These are phyloP conservation scores for Spilarctia lutea DNA, from an alignment of 2,888 invertebrate genomes.

Conservation along the genomic window DNA sequence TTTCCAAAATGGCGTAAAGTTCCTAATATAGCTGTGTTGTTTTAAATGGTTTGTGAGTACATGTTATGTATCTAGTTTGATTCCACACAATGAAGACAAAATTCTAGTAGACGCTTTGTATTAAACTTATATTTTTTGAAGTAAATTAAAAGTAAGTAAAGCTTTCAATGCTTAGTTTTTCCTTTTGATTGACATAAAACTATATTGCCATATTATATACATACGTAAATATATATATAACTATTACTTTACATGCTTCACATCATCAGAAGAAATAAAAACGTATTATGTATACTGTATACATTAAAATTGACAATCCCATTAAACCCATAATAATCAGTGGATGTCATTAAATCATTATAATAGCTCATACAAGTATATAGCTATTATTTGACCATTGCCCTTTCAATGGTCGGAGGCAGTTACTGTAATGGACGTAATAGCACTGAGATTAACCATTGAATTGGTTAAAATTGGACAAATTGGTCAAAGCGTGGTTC, in stretches of 20 bases:
- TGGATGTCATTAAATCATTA: slow-evolving; percentile 23
- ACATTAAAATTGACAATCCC: slow-evolving; percentile 11
- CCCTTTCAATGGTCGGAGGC: slow-evolving; percentile 22
- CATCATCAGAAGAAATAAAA: background rate
- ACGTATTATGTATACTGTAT: background rate
- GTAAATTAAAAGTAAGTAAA: too few relatives aligned
- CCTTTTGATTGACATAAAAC: background rate
- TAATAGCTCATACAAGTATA: slow-evolving; percentile 19
- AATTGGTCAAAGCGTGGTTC: background rate
- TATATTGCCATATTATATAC: background rate
- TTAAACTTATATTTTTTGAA: too few relatives aligned
- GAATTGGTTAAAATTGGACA: slow-evolving; percentile 7
- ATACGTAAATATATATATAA: background rate
- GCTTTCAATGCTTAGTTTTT: background rate
- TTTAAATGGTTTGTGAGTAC: too few relatives aligned
- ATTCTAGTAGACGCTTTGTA: too few relatives aligned
- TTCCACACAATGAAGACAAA: too few relatives aligned
- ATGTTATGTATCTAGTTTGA: background rate
- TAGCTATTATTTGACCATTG: slow-evolving; percentile 24
- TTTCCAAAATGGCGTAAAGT: background rate
- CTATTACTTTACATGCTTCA: background rate
- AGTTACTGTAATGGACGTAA: slow-evolving; percentile 7
- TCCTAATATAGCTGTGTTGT: background rate
- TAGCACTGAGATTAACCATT: background rate
- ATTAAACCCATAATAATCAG: slow-evolving; percentile 22